A percentile compares a stretch with the other conserved stretches of the same genome.
phyloP scores from a whole-genome alignment of 1,140 invertebrate genomes.

The Goniozus legneri region DNA sequence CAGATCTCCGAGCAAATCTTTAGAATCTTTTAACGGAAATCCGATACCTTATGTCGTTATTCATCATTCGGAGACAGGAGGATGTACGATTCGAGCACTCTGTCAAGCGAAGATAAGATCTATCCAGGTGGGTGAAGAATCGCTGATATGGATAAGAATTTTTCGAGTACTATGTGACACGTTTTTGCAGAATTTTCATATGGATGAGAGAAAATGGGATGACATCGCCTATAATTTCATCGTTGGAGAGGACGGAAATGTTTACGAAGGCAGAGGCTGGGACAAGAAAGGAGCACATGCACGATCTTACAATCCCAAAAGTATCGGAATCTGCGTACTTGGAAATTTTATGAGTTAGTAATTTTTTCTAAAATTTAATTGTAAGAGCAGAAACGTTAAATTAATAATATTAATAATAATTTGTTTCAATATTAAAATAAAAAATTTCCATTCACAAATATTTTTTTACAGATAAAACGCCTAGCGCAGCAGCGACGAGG shows the following conservation, averaged over 20 bases:
- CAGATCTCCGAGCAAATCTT: constrained; percentile 5
- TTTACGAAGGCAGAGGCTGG: constrained; percentile 62
- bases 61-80: constrained; percentile 42
- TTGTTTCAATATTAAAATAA: no score
- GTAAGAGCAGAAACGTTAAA: constrained; percentile 1
- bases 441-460: no score
- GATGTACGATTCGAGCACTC: constrained; percentile 36
- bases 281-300: constrained; percentile 53
- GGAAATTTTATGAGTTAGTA: constrained; percentile 48
- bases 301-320: constrained; percentile 45
- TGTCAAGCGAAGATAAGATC: constrained; percentile 33
- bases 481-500: constrained; percentile 45
- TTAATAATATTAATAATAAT: constrained; percentile 13
- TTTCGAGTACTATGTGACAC: no score
- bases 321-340: constrained; percentile 56
- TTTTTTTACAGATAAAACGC: constrained; percentile 49
- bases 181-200: constrained; percentile 54
- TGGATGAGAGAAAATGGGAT: constrained; percentile 43
- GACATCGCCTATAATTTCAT: constrained; percentile 58
- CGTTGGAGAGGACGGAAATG: constrained; percentile 56
- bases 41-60: constrained; percentile 41
- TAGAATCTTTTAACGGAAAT: constrained; percentile 16
- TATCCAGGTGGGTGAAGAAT: no score
- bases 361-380: constrained; percentile 12
- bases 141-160: no score